Evolutionary conservation across 2,113 vertebrate genomes (phyloP).

Genomic region (Notarius lentiginosus): DNA sequence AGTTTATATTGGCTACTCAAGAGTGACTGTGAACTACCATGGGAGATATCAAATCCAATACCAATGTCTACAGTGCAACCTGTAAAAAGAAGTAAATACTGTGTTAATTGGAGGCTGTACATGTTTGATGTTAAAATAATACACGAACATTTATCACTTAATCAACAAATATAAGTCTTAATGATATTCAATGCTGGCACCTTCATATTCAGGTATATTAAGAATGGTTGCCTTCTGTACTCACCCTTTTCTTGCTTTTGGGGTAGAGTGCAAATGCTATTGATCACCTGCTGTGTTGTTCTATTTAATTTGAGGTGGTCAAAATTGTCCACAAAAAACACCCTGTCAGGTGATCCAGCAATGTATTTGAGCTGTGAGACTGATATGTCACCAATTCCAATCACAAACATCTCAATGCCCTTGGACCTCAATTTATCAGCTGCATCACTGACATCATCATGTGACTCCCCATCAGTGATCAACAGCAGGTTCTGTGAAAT

Average conservation of each 20-base stretch:
- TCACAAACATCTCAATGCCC: conserved; percentile 66
- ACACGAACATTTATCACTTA: too few species aligned
- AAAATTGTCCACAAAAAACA: conserved; percentile 67
- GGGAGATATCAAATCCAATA: conserved; percentile 81
- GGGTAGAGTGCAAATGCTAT: conserved; percentile 60
- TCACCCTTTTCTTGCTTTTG: not conserved
- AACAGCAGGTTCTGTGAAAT: conserved; percentile 76
- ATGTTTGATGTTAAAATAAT: not conserved
- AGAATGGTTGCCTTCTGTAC: not conserved
- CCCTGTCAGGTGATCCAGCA: conserved; percentile 46
- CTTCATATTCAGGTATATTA: not conserved
- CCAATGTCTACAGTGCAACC: conserved; percentile 78
- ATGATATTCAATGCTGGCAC: not conserved
- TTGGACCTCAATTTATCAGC: conserved; percentile 54
- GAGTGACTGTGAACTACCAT: conserved; percentile 26
- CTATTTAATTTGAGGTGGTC: conserved; percentile 57
- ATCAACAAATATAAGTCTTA: too few species aligned
- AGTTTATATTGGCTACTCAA: conserved; percentile 67
- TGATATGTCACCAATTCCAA: conserved; percentile 65
- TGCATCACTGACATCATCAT: conserved; percentile 40
- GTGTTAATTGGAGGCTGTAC: conserved; percentile 53
- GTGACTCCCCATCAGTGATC: conserved; percentile 74
- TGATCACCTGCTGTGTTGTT: conserved; percentile 58
- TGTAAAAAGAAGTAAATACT: conserved; percentile 46
- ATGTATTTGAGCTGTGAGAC: conserved; percentile 67